Evolutionary conservation across 2,888 invertebrate species (phyloP).

Genomic region (Scaptomyza parva): DNA sequence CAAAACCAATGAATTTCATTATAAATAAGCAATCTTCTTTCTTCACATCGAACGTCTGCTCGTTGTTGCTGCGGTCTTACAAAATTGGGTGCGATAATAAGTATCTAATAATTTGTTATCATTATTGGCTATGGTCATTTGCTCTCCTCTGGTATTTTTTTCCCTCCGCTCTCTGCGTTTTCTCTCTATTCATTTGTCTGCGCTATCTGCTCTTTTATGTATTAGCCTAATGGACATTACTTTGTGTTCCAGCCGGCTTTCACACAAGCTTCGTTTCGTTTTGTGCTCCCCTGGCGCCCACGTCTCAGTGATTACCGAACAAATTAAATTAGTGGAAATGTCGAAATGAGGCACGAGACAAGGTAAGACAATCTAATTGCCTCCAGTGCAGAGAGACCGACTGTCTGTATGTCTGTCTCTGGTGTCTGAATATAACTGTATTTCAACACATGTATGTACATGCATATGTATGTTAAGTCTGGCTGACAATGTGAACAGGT

Average conservation of each 20-base stretch:
- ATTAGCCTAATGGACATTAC: conserved; percentile 64
- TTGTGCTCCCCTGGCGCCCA: conserved; percentile 17
- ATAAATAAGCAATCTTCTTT: conserved; percentile 42
- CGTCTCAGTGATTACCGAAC: conserved; percentile 67
- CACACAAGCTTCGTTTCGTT: conserved; percentile 3
- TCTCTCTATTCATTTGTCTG: conserved; percentile 10
- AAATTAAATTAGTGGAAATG: conserved; percentile 75
- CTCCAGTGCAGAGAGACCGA: conserved; percentile 16
- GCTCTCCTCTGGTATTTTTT: conserved; percentile 1
- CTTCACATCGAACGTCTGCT: conserved; percentile 35
- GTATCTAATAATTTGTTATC: conserved; percentile 78
- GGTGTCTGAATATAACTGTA: conserved; percentile 13
- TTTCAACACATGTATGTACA: conserved; percentile 14
- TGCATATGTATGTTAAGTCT: conserved; percentile 41
- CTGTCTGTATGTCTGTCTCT: conserved; percentile 1
- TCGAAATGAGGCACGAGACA: conserved; percentile 53
- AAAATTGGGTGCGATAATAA: conserved; percentile 70
- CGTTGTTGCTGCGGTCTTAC: conserved; percentile 33
- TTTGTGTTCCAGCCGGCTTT: conserved; percentile 14
- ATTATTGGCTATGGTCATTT: conserved; percentile 73
- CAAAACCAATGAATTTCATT: conserved; percentile 63
- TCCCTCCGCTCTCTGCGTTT: background rate
- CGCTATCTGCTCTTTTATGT: conserved; percentile 31
- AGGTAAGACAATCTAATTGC: conserved; percentile 71
- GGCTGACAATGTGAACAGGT: conserved; percentile 57